Conservation (phyloP, 2,113 vertebrate genomes). For the Danionella cerebrum region DNA sequence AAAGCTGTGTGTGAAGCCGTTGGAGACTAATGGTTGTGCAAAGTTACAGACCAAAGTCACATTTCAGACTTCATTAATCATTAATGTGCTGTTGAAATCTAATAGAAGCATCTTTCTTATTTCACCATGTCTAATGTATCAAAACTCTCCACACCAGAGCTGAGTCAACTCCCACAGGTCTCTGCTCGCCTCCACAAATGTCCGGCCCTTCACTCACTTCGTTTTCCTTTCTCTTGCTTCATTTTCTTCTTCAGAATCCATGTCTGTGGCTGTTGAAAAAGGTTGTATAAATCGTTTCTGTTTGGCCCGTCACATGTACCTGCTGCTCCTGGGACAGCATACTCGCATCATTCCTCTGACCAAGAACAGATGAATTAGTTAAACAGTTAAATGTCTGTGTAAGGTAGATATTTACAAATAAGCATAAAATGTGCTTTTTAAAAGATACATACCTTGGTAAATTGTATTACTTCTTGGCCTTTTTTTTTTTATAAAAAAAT, state of each 20-base stretch:
- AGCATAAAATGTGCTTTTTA: too few species aligned
- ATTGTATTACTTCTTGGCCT: too few species aligned
- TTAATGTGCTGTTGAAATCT: background rate
- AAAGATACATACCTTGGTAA: too few species aligned
- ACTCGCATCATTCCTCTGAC: constrained; percentile 4
- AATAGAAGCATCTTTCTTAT: constrained; percentile 1
- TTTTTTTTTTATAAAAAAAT: too few species aligned
- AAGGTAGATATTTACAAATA: too few species aligned
- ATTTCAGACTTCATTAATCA: too few species aligned
- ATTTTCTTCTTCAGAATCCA: background rate
- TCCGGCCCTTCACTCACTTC: background rate
- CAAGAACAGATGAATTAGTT: too few species aligned
- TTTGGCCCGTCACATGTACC: constrained; percentile 34
- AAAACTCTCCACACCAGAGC: background rate
- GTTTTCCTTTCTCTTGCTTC: background rate
- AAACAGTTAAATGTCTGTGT: too few species aligned
- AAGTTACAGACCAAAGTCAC: too few species aligned
- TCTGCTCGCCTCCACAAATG: background rate
- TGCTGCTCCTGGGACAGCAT: too few species aligned
- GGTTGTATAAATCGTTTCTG: constrained; percentile 41
- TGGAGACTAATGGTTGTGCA: too few species aligned
- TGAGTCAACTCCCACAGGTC: background rate
- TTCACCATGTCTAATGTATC: constrained; percentile 5
- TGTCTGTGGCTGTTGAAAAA: constrained; percentile 23
- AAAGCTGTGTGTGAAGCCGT: too few species aligned